Evolutionary conservation across 2,797 vertebrate species (phyloP).

Genomic region (Melanotaenia parkinsoni): DNA sequence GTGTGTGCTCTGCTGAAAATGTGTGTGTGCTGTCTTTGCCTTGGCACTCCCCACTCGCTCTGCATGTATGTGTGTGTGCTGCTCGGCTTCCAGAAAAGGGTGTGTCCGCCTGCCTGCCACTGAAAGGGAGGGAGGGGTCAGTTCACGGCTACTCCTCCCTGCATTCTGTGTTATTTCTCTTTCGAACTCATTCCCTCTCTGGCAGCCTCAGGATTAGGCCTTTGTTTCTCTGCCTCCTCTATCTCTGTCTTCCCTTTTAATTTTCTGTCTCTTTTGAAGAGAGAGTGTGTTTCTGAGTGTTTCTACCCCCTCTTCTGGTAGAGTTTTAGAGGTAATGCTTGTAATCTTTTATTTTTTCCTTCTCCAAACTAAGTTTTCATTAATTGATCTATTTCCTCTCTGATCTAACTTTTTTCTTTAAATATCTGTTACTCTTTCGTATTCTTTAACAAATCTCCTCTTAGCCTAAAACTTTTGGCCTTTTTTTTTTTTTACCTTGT

Average conservation of each 20-base stretch:
- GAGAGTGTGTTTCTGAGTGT: slow-evolving; percentile 23
- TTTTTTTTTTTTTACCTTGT: slow-evolving; percentile 30
- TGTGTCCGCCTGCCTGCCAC: slow-evolving; percentile 79
- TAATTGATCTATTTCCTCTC: slow-evolving; percentile 50
- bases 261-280: slow-evolving; percentile 30
- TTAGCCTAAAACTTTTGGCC: slow-evolving; percentile 39
- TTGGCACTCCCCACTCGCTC: slow-evolving; percentile 45
- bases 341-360: slow-evolving; percentile 16
- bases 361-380: slow-evolving; percentile 28
- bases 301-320: slow-evolving; percentile 25
- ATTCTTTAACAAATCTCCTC: slow-evolving; percentile 24
- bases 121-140: slow-evolving; percentile 81
- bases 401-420: neutral
- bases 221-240: slow-evolving; percentile 63
- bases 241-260: slow-evolving; percentile 36
- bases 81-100: slow-evolving; percentile 79
- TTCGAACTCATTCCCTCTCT: slow-evolving; percentile 74
- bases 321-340: slow-evolving; percentile 60
- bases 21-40: slow-evolving; percentile 29
- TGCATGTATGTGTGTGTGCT: slow-evolving; percentile 32
- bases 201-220: slow-evolving; percentile 69
- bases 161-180: slow-evolving; percentile 70
- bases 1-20: slow-evolving; percentile 20
- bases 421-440: neutral
- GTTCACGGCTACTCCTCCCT: slow-evolving; percentile 79